Evolutionary conservation across 2,113 vertebrate species (phyloP).

Genomic region (Pseudopipra pipra): DNA sequence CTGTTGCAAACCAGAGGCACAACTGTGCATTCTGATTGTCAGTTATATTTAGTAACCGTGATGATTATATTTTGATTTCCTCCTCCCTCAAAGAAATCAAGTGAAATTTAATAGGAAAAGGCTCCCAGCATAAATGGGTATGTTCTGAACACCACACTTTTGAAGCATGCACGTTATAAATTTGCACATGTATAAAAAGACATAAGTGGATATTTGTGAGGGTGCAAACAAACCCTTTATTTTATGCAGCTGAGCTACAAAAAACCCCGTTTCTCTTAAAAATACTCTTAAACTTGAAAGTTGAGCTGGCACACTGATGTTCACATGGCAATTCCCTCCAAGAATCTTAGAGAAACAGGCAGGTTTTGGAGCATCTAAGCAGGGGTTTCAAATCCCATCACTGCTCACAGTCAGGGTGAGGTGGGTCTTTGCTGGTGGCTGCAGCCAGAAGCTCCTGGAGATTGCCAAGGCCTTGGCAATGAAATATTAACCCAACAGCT

Average conservation of each 20-base stretch:
- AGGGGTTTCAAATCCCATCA: neutral
- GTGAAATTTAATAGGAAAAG: neutral
- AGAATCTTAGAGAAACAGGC: neutral
- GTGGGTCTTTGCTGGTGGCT: neutral
- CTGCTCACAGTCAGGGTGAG: neutral
- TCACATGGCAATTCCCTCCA: neutral
- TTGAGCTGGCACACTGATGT: neutral
- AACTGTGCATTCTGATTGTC: neutral
- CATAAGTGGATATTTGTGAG: neutral
- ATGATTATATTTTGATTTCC: neutral
- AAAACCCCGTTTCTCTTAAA: neutral
- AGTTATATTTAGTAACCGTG: neutral
- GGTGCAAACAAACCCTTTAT: neutral
- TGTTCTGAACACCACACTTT: neutral
- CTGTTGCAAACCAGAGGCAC: neutral
- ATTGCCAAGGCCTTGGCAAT: too few relatives aligned
- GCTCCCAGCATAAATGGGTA: neutral
- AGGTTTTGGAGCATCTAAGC: neutral
- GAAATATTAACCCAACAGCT: neutral
- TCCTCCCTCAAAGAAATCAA: neutral
- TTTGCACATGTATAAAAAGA: neutral
- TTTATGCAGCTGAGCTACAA: neutral
- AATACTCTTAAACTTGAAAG: neutral
- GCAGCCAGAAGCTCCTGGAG: neutral
- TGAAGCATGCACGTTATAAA: neutral